These are phyloP conservation scores for Valencia hispanica DNA, from an alignment of 2,797 vertebrate genomes.

Conservation along the genomic window DNA sequence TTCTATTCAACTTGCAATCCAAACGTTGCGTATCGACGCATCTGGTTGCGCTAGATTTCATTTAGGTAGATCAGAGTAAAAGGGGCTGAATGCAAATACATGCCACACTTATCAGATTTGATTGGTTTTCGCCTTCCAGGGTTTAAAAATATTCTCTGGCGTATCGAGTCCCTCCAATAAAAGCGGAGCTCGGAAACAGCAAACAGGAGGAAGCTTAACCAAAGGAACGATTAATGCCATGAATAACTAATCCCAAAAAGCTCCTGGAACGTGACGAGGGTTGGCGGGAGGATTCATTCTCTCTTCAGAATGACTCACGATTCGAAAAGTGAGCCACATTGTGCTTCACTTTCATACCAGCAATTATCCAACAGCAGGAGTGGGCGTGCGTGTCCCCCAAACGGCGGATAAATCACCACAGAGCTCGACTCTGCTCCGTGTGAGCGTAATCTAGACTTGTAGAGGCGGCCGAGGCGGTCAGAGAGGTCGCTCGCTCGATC, in stretches of 20 bases:
- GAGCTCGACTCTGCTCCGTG: slow-evolving; percentile 10
- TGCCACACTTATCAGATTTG: too few relatives aligned
- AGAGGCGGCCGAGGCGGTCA: not conserved
- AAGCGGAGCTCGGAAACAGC: not conserved
- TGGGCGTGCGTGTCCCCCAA: slow-evolving; percentile 39
- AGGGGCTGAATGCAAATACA: too few relatives aligned
- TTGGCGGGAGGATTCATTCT: slow-evolving; percentile 25
- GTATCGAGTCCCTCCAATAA: not conserved
- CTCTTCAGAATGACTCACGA: slow-evolving; percentile 45
- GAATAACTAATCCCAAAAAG: slow-evolving; percentile 10
- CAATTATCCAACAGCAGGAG: slow-evolving; percentile 49
- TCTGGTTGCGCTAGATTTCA: too few relatives aligned
- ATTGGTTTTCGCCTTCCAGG: too few relatives aligned
- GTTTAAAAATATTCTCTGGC: too few relatives aligned
- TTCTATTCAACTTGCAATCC: too few relatives aligned
- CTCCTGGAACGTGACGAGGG: not conserved
- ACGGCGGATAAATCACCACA: slow-evolving; percentile 18
- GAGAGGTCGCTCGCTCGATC: too few relatives aligned
- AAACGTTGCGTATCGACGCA: too few relatives aligned
- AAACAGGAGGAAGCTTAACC: not conserved
- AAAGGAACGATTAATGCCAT: not conserved
- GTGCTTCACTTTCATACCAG: slow-evolving; percentile 46
- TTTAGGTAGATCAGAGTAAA: too few relatives aligned
- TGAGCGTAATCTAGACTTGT: not conserved
- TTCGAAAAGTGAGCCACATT: slow-evolving; percentile 31